Evolutionary conservation across 2,888 invertebrate species (phyloP), one percentile per base, ranked within the genome.

Genomic region (Andricus curvator): DNA sequence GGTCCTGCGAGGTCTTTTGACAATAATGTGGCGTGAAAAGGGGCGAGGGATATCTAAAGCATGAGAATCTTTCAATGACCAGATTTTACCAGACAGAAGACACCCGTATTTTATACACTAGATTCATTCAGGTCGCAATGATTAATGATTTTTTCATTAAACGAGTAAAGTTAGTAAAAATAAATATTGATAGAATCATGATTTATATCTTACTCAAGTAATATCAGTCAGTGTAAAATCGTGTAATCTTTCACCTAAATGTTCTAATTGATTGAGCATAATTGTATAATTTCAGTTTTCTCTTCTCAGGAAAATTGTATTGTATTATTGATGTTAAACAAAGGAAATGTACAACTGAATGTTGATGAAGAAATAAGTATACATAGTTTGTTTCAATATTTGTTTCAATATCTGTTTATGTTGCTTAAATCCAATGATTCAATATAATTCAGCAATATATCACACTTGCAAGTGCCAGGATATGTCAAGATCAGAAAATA

Each of bases 51-150:
- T 56, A 56, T 74, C 74, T 51, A 74, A 74, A 56, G 74, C 74
- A 74, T 74, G 74, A 74, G 74, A 74, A 74, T 74, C 74, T 74
- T 74, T 74, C 74, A 74, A 56, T 74, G 74, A 33, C 1, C 74
- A 74, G 74, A 74, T 51, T 74, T 74, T 74, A 56, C 56, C 74
- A 74, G 33, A 56, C 51, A 48, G 56, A 33, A 56, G 51, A 74
- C 33, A 74, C 13, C 74, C 51, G 64, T 25, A 64, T 29, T 64
- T 64, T 64, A 29, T 6, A 15, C 29, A 17, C 15, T 29, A 29
- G 29, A 56, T 74, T 74, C 70, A 70, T 68, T 70, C 74, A 74
- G n/a, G 15, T 33, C 51, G 6, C 11, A 20, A 74, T 56, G 51
- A 74, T 74, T 74, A 74, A 74, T 74, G 51, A 17, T 51, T 37